These are phyloP conservation scores for Aphaenogaster floridana DNA, from an alignment of 1,140 invertebrate species.

Conservation along the genomic window DNA sequence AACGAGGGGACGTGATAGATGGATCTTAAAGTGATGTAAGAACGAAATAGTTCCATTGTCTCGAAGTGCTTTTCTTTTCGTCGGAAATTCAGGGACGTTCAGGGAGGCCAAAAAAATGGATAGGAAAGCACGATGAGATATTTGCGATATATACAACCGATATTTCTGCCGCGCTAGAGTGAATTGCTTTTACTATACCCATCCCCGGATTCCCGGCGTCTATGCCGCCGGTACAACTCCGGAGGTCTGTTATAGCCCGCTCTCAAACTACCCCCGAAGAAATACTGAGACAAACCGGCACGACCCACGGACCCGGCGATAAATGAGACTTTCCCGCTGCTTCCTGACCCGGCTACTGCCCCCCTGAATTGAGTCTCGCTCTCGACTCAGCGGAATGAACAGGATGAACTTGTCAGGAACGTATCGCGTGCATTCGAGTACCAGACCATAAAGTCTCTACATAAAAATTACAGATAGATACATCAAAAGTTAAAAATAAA, in stretches of 20 bases:
- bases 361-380: constrained; percentile 18
- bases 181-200: constrained; percentile 50
- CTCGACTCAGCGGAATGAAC: constrained; percentile 37
- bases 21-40: constrained; percentile 9
- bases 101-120: constrained; percentile 19
- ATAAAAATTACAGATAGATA: background rate
- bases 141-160: constrained; percentile 55
- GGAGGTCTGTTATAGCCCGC: constrained; percentile 46
- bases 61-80: constrained; percentile 31
- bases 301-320: constrained; percentile 52
- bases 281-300: constrained; percentile 66
- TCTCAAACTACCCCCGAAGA: constrained; percentile 43
- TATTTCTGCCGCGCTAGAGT: constrained; percentile 49
- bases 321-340: constrained; percentile 61
- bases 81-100: constrained; percentile 40
- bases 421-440: background rate
- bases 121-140: constrained; percentile 49
- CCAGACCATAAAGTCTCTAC: background rate
- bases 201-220: constrained; percentile 12
- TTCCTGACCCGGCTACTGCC: constrained; percentile 11
- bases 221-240: constrained; percentile 5
- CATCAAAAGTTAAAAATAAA: background rate
- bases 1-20: background rate
- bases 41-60: constrained; percentile 24
- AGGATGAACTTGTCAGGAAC: constrained; percentile 30